Percentiles rank a stretch among this genome's conserved stretches.
Conservation (phyloP, 2,113 vertebrate genomes). For the Hystrix cristata region DNA sequence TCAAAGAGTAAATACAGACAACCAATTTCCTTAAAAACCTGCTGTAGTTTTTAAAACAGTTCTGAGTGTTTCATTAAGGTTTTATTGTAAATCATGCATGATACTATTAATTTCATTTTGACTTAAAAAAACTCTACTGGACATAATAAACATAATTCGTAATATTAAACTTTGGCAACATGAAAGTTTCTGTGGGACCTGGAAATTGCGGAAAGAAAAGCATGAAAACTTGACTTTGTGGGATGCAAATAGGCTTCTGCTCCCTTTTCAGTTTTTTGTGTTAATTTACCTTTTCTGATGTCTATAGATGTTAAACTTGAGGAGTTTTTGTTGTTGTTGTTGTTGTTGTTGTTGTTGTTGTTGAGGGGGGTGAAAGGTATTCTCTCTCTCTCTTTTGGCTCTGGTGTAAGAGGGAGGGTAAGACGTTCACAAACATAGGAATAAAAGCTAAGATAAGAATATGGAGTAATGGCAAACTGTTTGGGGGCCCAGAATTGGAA, state of each 20-base stretch:
- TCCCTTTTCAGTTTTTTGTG: too few relatives aligned
- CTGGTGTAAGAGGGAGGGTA: background rate
- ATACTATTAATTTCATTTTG: slow-evolving; percentile 36
- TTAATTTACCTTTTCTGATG: background rate
- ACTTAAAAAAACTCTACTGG: background rate
- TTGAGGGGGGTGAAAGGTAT: background rate
- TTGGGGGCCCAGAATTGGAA: background rate
- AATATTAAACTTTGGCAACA: background rate
- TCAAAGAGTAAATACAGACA: slow-evolving; percentile 79
- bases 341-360: too few relatives aligned
- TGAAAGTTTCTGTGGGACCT: background rate
- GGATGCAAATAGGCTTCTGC: too few relatives aligned
- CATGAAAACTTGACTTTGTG: background rate
- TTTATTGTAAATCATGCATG: slow-evolving; percentile 72
- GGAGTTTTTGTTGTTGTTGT: background rate
- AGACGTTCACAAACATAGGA: background rate
- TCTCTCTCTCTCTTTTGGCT: background rate
- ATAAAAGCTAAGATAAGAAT: background rate
- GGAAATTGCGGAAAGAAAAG: background rate
- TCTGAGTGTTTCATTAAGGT: slow-evolving; percentile 72
- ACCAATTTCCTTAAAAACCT: slow-evolving; percentile 73
- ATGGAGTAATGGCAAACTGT: background rate
- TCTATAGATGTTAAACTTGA: background rate
- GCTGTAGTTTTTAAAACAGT: slow-evolving; percentile 66
- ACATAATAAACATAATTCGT: background rate